Evolutionary conservation across 2,888 invertebrate species (phyloP), one percentile per base, ranked within the genome.

Genomic region (Dynastes hyllus): DNA sequence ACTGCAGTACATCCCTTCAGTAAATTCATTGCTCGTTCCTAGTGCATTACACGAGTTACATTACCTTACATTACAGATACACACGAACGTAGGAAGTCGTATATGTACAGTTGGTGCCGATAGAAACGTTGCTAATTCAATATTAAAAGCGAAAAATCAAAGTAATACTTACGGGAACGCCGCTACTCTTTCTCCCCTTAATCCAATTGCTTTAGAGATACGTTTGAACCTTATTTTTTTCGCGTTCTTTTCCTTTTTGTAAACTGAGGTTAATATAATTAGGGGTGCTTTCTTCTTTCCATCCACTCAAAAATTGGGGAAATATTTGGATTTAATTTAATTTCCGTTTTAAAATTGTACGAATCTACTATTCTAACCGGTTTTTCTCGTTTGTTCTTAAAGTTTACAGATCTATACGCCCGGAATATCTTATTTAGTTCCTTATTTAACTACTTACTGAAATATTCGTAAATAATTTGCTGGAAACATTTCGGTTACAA

Each of bases 221-320:
- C 45, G 67, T 67, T 67, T 67, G 45, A 67, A 67, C 45, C 67
- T 45, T 67, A 45, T 45, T 67, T 61, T 45, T 67, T 67, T 9
- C 67, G 37, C 22, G 8, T 67, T 67, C 45, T 67, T 40, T 67
- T 67, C 67, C 45, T 45, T n/a, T 16, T 40, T 45, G 40, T 67
- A 82, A 81, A 81, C 82, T 79, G 81, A 82, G 82, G 83, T 84
- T 85, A 85, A 85, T 85, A 83, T 83, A 85, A 85, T 85, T 85
- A 85, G 84, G 84, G 82, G 81, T 84, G 84, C 83, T 85, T 27
- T 67, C 45, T 40, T 61, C 16, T n/a, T 6, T 84, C 85, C 84
- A 85, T 85, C 84, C 83, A 85, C 85, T 85, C 83, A 81, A 82
- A 81, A 84, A 83, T 84, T 84, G 83, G 83, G 83, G 83, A 81